phyloP scores from a whole-genome alignment of 1,140 invertebrate genomes.

The Philotrypesis tridentata region DNA sequence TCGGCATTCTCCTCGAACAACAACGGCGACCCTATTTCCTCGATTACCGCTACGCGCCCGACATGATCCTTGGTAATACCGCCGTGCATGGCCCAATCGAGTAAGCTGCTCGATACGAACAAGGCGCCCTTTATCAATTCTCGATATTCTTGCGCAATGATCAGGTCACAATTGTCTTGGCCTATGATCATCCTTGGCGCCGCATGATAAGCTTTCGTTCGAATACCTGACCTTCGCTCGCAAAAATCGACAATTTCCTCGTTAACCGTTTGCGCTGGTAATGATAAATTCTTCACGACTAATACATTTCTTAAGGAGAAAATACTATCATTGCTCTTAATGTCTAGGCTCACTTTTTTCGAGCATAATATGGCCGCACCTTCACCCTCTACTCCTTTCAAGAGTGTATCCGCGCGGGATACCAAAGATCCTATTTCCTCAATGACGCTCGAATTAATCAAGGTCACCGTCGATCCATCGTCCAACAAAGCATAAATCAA shows the following conservation, averaged over 20 bases:
- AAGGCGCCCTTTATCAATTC: not conserved
- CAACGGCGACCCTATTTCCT: not conserved
- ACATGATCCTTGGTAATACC: too few species aligned
- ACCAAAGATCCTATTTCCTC: too few species aligned
- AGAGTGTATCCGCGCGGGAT: too few species aligned
- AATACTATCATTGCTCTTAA: too few species aligned
- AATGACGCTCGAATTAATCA: too few species aligned
- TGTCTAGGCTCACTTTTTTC: too few species aligned
- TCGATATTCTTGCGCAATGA: not conserved
- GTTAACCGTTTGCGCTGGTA: not conserved
- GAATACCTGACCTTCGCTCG: not conserved
- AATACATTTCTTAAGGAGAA: not conserved
- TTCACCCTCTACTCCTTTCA: too few species aligned
- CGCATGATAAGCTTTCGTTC: too few species aligned
- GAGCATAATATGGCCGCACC: too few species aligned
- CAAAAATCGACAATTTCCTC: not conserved
- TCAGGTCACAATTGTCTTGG: not conserved
- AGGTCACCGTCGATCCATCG: too few species aligned
- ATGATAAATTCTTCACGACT: not conserved
- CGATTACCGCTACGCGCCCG: not conserved
- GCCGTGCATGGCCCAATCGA: too few species aligned
- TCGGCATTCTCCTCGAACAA: not conserved
- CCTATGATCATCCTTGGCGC: not conserved
- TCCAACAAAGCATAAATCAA: too few species aligned
- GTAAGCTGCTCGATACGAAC: not conserved